Percentiles rank a stretch among this genome's conserved stretches.
phyloP scores from a whole-genome alignment of 2,113 vertebrate species.

The Bujurquina vittata region DNA sequence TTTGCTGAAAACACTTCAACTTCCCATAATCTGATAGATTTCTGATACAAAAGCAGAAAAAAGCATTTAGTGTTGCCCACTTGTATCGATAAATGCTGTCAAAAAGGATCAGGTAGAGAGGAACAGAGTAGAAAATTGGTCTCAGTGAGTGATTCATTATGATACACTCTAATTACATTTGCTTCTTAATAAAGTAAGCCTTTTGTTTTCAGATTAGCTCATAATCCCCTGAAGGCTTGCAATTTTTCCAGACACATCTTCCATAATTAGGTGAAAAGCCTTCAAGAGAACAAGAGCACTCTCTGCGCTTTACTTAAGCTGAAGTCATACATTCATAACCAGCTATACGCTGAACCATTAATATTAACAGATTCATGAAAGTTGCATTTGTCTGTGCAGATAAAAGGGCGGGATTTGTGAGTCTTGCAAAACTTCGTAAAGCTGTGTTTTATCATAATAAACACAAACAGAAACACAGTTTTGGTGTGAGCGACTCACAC shows the following conservation, averaged over 20 bases:
- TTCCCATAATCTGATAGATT: neutral
- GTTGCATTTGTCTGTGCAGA: constrained; percentile 12
- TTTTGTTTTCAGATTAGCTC: constrained; percentile 67
- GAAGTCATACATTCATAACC: constrained; percentile 36
- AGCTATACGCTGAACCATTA: constrained; percentile 21
- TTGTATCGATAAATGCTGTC: neutral
- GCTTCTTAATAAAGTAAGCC: constrained; percentile 43
- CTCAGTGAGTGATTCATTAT: constrained; percentile 32
- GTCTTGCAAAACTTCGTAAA: neutral
- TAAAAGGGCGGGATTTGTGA: neutral
- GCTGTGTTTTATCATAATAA: neutral
- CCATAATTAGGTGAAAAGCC: constrained; percentile 54
- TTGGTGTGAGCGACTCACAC: neutral
- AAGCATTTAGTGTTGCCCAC: neutral
- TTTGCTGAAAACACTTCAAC: neutral
- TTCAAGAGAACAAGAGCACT: constrained; percentile 38
- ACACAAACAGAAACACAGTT: neutral
- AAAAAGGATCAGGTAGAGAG: constrained; percentile 1
- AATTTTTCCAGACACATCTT: constrained; percentile 43
- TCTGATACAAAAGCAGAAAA: neutral
- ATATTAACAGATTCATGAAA: constrained; percentile 36
- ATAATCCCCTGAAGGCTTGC: constrained; percentile 52
- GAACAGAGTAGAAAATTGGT: neutral
- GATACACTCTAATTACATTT: constrained; percentile 60
- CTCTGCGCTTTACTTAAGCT: constrained; percentile 37